Percentiles rank a stretch among this genome's conserved stretches.
Conservation (phyloP, 2,113 vertebrate genomes). For the Chitala chitala region DNA sequence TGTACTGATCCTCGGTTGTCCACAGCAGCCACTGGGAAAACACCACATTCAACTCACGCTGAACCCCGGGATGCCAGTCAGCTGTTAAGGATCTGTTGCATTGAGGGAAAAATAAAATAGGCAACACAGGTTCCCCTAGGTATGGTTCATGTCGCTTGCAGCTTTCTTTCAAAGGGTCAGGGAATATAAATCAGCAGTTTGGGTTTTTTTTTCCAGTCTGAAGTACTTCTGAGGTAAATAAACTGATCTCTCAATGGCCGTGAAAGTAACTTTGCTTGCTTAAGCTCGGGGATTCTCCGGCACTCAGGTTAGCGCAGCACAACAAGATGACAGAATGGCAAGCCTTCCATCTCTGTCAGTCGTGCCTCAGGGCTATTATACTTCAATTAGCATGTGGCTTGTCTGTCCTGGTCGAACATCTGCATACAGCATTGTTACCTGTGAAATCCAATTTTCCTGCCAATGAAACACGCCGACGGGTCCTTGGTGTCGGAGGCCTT, state of each 20-base stretch:
- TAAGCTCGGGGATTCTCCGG: neutral
- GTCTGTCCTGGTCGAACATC: neutral
- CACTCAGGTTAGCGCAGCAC: neutral
- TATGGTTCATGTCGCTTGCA: too few relatives aligned
- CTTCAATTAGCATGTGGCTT: neutral
- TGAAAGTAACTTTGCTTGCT: too few relatives aligned
- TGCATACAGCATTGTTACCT: conserved; percentile 1
- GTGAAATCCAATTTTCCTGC: conserved; percentile 15
- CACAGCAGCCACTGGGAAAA: too few relatives aligned
- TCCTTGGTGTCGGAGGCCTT: neutral
- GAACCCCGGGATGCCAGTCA: too few relatives aligned
- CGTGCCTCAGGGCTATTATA: neutral
- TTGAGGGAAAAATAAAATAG: neutral
- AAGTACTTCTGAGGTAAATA: neutral
- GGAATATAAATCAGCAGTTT: neutral
- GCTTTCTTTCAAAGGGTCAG: neutral
- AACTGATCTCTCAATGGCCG: neutral
- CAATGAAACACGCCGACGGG: neutral
- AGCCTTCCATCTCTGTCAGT: neutral
- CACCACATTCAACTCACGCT: too few relatives aligned
- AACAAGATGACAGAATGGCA: neutral
- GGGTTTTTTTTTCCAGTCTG: neutral
- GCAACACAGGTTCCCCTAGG: neutral
- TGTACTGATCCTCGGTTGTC: too few relatives aligned
- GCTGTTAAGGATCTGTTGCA: neutral